phyloP scores from a whole-genome alignment of 2,797 vertebrate species.

The Ammospiza maritima region DNA sequence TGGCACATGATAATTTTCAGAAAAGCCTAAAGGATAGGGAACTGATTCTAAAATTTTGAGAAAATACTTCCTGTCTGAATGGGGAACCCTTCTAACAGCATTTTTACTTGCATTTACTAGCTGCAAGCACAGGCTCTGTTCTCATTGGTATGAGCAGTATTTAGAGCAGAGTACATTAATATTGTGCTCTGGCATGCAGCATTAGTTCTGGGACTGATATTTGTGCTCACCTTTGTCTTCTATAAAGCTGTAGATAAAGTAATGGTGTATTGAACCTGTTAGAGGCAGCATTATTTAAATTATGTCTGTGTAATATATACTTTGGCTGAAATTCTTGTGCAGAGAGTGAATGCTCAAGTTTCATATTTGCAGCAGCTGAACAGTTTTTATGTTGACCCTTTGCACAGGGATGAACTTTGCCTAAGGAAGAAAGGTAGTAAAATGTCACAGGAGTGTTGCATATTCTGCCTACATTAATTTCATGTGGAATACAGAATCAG shows the following conservation, averaged over 20 bases:
- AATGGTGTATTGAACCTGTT: background rate
- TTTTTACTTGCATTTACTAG: background rate
- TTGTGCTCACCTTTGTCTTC: background rate
- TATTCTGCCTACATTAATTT: background rate
- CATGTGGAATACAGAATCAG: background rate
- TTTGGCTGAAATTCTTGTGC: background rate
- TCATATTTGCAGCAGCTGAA: background rate
- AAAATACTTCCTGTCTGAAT: background rate
- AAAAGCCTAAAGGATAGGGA: background rate
- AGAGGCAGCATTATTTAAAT: background rate
- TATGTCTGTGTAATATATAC: background rate
- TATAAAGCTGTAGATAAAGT: background rate
- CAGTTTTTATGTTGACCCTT: constrained; percentile 1
- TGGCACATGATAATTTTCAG: accelerated
- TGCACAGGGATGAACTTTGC: background rate
- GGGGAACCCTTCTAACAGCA: background rate
- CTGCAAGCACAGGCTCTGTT: background rate
- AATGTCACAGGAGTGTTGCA: background rate
- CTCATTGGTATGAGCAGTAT: background rate
- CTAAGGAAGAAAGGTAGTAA: background rate
- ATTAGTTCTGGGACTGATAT: background rate
- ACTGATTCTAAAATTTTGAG: background rate
- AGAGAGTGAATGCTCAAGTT: background rate
- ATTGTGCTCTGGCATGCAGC: background rate
- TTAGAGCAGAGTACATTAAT: background rate